Evolutionary conservation across 1,140 invertebrate species (phyloP), one percentile per base, ranked within the genome.

Genomic region (Drosophila hydei): DNA sequence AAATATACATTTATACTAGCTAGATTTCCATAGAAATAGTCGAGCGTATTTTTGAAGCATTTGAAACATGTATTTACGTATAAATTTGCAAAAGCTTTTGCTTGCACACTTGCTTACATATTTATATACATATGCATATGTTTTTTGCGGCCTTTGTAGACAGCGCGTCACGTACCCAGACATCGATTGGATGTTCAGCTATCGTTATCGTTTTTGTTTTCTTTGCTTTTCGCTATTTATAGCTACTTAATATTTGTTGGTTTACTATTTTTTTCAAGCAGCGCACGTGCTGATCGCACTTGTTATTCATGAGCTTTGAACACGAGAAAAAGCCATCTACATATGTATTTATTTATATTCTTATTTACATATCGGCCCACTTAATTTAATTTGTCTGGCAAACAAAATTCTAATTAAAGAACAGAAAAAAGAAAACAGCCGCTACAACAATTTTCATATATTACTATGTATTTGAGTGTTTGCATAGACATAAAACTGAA

Each of bases 191-290:
- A 33, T 19, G 21, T 47, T 8, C 11, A 5, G 27, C 8, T 69
- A 65, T 77, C 73, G 67, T 51, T 56, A 65, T 58, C 69, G 27
- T 9, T 38, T 67, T 33, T 56, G 60, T 30, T 45, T 19, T 38
- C 16, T 42, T 56, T 33, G 40, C 23, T 60, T 56, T 56, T 9
- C n/a, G 16, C 71, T 63, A 54, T 69, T 75, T 40, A 43, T 67
- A 45, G 61, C 33, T 8, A 27, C 19, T 47, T 25, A 33, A 50
- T 36, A 50, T 11, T 63, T 70, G 61, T 55, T 75, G 30, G 47
- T 65, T 75, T 63, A 62, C 43, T 47, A 8, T 38, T 27, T 61
- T 54, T 27, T 2, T 36, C 8, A 21, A 47, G 12, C 19, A 3
- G 14, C 11, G 8, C 68, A 71, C 68, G 68, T 71, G 61, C 21